phyloP scores from a whole-genome alignment of 2,113 vertebrate species.

The Aplodontia rufa region DNA sequence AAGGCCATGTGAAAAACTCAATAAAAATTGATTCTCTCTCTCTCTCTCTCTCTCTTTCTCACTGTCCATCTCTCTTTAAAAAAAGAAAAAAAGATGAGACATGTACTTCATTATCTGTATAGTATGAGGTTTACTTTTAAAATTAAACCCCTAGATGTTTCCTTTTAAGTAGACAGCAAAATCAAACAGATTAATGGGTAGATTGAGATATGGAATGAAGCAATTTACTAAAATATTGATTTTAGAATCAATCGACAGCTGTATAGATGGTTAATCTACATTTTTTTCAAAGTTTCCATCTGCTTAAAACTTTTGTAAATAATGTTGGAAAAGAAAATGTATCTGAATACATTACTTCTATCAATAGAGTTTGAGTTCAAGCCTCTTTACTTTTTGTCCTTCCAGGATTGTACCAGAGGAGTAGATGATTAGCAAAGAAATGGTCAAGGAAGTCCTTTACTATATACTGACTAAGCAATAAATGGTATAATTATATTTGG shows the following conservation, averaged over 20 bases:
- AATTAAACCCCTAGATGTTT: not conserved
- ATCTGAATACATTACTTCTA: not conserved
- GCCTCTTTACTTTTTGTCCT: not conserved
- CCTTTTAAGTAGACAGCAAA: not conserved
- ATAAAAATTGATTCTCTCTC: too few relatives aligned
- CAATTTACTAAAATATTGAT: conserved; percentile 23
- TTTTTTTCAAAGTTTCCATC: not conserved
- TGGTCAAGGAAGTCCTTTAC: not conserved
- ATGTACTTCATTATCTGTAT: not conserved
- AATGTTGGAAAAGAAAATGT: not conserved
- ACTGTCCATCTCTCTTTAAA: too few relatives aligned
- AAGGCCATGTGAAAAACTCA: too few relatives aligned
- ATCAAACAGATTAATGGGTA: not conserved
- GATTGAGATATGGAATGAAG: not conserved
- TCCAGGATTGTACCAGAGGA: not conserved
- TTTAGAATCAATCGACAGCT: not conserved
- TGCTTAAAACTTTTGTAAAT: not conserved
- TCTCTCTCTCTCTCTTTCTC: too few relatives aligned
- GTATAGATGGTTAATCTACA: not conserved
- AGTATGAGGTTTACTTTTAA: not conserved
- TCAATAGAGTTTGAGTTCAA: not conserved
- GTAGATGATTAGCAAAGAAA: not conserved
- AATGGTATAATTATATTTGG: not conserved
- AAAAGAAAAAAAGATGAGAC: not conserved
- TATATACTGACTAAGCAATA: not conserved